phyloP scores from a whole-genome alignment of 2,113 vertebrate genomes.

The Microcebus tavaratra region DNA sequence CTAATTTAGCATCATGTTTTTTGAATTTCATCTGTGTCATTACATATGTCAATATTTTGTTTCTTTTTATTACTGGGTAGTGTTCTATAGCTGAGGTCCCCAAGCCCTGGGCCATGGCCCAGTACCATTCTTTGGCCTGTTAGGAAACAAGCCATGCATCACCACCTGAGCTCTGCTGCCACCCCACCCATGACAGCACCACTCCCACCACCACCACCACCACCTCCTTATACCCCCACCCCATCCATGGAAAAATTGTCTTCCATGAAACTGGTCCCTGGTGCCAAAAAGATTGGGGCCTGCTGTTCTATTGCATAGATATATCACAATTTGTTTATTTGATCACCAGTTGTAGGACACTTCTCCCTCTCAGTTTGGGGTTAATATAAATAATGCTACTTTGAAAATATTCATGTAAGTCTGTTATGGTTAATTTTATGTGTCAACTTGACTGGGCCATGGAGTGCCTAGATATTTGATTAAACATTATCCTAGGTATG shows the following conservation, averaged over 20 bases:
- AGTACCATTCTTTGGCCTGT: no score
- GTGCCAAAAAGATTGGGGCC: no score
- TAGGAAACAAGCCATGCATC: no score
- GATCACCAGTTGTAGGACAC: neutral
- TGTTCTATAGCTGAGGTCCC: neutral
- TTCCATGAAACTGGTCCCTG: no score
- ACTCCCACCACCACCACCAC: no score
- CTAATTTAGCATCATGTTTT: neutral
- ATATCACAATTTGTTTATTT: neutral
- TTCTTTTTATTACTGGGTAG: neutral
- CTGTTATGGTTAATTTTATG: neutral
- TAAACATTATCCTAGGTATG: neutral
- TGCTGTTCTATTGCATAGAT: neutral
- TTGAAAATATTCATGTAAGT: neutral
- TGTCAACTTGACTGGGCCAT: neutral
- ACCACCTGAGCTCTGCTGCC: no score
- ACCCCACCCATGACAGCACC: no score
- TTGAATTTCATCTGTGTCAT: neutral
- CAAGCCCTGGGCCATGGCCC: no score
- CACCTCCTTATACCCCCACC: no score
- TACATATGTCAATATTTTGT: neutral
- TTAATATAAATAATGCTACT: conserved; percentile 12
- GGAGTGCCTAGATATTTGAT: neutral
- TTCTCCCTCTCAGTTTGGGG: neutral
- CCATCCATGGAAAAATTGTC: no score